Conservation (phyloP, 1,140 invertebrate species). For the Venustaconcha ellipsiformis region DNA sequence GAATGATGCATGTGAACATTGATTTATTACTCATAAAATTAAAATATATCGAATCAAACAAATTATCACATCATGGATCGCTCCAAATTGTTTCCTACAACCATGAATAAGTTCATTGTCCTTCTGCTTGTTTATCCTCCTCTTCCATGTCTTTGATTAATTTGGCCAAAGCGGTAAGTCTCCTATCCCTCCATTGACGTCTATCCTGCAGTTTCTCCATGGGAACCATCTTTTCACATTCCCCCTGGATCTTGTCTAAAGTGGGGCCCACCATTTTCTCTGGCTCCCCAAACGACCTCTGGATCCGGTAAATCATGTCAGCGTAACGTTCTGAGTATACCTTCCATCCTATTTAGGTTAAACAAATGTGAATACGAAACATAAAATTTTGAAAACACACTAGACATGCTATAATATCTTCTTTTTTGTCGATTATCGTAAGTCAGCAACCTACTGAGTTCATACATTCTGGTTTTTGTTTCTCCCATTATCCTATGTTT, state of each 20-base stretch:
- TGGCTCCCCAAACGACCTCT: constrained; percentile 36
- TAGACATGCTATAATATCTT: not conserved
- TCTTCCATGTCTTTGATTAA: constrained; percentile 78
- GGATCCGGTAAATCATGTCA: constrained; percentile 47
- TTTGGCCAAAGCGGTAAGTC: constrained; percentile 83
- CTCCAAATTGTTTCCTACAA: no score
- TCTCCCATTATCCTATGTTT: constrained; percentile 29
- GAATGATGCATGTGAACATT: no score
- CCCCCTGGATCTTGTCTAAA: constrained; percentile 45
- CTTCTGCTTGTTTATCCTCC: constrained; percentile 8
- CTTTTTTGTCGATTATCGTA: not conserved
- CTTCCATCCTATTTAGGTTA: constrained; percentile 73
- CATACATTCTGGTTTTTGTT: not conserved
- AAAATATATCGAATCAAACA: no score
- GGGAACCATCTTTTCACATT: constrained; percentile 71
- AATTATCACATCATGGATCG: no score
- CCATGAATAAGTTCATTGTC: no score
- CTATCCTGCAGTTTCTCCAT: constrained; percentile 82
- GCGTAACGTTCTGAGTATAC: constrained; percentile 81
- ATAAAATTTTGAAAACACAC: not conserved
- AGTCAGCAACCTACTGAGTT: not conserved
- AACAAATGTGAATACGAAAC: constrained; percentile 4
- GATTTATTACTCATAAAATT: no score
- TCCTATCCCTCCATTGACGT: constrained; percentile 85
- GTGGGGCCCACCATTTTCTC: constrained; percentile 40